Evolutionary conservation across 2,888 invertebrate genomes (phyloP).

Genomic region (Leptopilina myrica): DNA sequence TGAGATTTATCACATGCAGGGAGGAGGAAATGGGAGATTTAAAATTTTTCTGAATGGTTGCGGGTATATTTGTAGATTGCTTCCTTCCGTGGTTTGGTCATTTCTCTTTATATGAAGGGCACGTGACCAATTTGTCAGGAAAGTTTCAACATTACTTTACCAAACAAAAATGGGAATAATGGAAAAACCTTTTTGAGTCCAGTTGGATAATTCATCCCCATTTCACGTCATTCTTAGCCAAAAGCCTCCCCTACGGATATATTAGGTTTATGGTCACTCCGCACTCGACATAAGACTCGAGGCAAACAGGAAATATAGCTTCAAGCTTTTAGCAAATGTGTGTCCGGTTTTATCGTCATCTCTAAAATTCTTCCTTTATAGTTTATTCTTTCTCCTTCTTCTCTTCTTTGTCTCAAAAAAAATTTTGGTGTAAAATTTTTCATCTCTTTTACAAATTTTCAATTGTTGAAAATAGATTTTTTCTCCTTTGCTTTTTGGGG

Average conservation of each 20-base stretch:
- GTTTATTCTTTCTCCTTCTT: not conserved
- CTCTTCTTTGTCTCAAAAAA: not conserved
- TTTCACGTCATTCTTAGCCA: constrained; percentile 42
- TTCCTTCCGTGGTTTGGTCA: constrained; percentile 38
- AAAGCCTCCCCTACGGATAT: constrained; percentile 56
- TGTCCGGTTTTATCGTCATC: constrained; percentile 50
- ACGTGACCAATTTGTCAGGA: constrained; percentile 60
- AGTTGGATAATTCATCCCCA: constrained; percentile 40
- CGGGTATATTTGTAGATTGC: constrained; percentile 2
- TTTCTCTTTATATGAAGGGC: constrained; percentile 42
- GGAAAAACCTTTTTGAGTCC: constrained; percentile 44
- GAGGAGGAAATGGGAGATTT: not conserved
- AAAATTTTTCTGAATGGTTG: constrained; percentile 5
- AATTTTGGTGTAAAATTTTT: too few species aligned
- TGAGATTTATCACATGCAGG: not conserved
- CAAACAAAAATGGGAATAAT: constrained; percentile 19
- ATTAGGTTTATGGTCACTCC: constrained; percentile 58
- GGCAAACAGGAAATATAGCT: constrained; percentile 58
- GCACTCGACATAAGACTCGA: constrained; percentile 51
- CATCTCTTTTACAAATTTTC: too few species aligned
- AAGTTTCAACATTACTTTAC: constrained; percentile 42
- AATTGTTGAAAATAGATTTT: too few species aligned
- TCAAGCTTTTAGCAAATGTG: constrained; percentile 55
- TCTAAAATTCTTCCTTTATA: too few species aligned
- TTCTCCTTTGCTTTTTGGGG: too few species aligned